Evolutionary conservation across 2,113 vertebrate genomes (phyloP), one percentile per base, ranked within the genome.

Genomic region (Coptodon bakossiorum): DNA sequence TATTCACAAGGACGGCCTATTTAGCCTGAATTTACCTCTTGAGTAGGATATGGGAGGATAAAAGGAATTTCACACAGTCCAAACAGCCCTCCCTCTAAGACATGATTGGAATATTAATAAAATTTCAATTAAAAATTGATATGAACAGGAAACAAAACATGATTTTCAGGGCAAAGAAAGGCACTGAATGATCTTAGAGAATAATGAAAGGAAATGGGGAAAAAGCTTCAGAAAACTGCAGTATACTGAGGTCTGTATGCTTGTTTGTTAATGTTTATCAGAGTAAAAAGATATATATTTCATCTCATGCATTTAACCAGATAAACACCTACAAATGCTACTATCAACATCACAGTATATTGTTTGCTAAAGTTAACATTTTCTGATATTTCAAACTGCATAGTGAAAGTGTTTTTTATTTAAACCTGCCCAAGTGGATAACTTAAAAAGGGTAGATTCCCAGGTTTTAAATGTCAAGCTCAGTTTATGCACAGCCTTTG

Each of bases 71-170:
- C 17, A 78, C 45, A 81, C 34, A 53, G 81, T 57, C 12, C 43
- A 91, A 85, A 73, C 78, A 83, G 13, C 34, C 24, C n/a, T 86
- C 7, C 1, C 40, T 43, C 22, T 14, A 80, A 83, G 66, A 89
- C 54, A 40, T 59, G 27, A 79, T 43, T 71, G 12, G 84, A 92
- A 88, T 92, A 87, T 73, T 24, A 91, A 90, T 90, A 24, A 86
- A 81, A 88, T 56, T 16, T 57, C 9, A 85, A 90, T 88, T 45
- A 76, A 66, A 73, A 82, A 81, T 78, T 45, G 6, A 89, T 73
- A 50, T 43, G 40, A 68, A 81, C 12, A 54, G 48, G 57, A 90
- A 54, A n/a, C 6, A 85, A 63, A 87, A 36, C 24, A 24, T 36
- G 29, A 82, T 82, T 84, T 90, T 89, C 29, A 48, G 71, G 50